These are phyloP conservation scores for Thereva nobilitata DNA, from an alignment of 2,888 invertebrate genomes.

Conservation along the genomic window DNA sequence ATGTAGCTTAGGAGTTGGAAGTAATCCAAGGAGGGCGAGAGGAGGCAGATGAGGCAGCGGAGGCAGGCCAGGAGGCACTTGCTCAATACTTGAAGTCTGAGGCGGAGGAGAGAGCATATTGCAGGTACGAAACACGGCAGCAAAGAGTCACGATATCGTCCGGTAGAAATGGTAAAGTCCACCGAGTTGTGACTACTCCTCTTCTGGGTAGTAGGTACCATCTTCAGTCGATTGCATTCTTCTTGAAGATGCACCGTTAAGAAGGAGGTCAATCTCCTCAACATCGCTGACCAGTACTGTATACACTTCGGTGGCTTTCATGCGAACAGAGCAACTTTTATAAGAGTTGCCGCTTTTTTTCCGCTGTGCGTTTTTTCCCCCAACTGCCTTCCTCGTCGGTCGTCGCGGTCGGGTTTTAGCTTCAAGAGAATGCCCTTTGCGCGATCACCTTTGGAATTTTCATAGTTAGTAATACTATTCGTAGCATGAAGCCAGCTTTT, in stretches of 20 bases:
- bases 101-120: too few relatives aligned
- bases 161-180: background rate
- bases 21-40: background rate
- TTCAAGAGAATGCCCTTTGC: background rate
- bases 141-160: too few relatives aligned
- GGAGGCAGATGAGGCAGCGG: too few relatives aligned
- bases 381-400: too few relatives aligned
- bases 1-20: background rate
- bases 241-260: constrained; percentile 27
- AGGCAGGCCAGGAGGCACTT: too few relatives aligned
- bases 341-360: too few relatives aligned
- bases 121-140: too few relatives aligned
- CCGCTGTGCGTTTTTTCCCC: too few relatives aligned
- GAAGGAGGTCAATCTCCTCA: constrained; percentile 31
- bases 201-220: too few relatives aligned
- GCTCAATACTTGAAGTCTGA: too few relatives aligned
- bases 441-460: background rate
- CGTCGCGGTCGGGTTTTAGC: too few relatives aligned
- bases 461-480: background rate
- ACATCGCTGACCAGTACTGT: constrained; percentile 12
- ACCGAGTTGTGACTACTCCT: background rate
- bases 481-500: background rate
- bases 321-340: background rate
- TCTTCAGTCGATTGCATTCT: constrained; percentile 2
- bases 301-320: background rate